phyloP scores from a whole-genome alignment of 2,888 invertebrate genomes.

The Ganaspis brasiliensis region DNA sequence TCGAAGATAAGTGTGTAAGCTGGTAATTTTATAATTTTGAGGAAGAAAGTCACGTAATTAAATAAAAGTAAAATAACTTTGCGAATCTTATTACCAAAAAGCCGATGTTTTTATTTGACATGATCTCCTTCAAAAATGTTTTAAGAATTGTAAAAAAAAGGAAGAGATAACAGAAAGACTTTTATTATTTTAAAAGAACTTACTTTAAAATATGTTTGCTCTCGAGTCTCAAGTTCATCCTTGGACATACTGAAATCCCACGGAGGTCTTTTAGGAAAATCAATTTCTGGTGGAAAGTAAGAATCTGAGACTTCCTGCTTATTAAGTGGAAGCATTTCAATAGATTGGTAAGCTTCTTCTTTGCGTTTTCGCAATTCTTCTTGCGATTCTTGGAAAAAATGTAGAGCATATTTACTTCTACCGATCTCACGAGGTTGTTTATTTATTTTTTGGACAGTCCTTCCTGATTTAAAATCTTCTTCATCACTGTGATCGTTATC shows the following conservation, averaged over 20 bases:
- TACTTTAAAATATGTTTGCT: slow-evolving; percentile 92
- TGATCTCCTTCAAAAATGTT: too few relatives aligned
- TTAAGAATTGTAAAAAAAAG: too few relatives aligned
- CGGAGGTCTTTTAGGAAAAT: slow-evolving; percentile 92
- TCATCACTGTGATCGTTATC: slow-evolving; percentile 77
- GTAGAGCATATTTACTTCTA: slow-evolving; percentile 88
- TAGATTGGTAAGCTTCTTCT: slow-evolving; percentile 84
- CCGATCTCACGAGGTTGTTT: slow-evolving; percentile 83
- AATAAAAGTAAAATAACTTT: too few relatives aligned
- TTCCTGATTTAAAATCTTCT: slow-evolving; percentile 57
- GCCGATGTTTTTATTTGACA: too few relatives aligned
- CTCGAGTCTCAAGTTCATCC: slow-evolving; percentile 88
- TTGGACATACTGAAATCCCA: slow-evolving; percentile 91
- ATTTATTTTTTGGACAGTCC: slow-evolving; percentile 83
- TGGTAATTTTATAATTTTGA: too few relatives aligned
- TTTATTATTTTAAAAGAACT: slow-evolving; percentile 59
- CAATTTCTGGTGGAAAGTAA: slow-evolving; percentile 86
- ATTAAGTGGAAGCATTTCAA: slow-evolving; percentile 83
- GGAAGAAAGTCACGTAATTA: too few relatives aligned
- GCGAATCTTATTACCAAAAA: too few relatives aligned
- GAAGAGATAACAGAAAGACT: too few relatives aligned
- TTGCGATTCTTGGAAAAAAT: slow-evolving; percentile 91
- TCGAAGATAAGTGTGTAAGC: too few relatives aligned
- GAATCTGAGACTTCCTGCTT: slow-evolving; percentile 87
- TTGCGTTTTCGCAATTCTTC: slow-evolving; percentile 87